These are phyloP conservation scores for Microtus californicus DNA, from an alignment of 2,797 vertebrate genomes.

Conservation along the genomic window DNA sequence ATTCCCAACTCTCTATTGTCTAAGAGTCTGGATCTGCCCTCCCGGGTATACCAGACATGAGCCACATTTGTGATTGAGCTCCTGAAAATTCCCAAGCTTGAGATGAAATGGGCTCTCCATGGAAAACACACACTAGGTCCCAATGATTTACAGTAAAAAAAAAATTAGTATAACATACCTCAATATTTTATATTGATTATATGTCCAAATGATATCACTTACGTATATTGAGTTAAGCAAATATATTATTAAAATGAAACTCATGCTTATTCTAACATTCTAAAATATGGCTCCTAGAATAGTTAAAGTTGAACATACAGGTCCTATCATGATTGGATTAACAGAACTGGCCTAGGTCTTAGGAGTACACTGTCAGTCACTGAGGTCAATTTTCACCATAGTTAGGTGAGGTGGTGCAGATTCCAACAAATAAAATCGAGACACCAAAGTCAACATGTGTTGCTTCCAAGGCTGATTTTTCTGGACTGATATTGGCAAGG, in stretches of 20 bases:
- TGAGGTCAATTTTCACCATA: not conserved
- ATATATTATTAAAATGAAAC: constrained; percentile 25
- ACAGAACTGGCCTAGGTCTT: not conserved
- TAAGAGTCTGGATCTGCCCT: not conserved
- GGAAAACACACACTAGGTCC: not conserved
- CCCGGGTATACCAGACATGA: not conserved
- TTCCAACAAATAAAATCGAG: not conserved
- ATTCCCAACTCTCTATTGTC: not conserved
- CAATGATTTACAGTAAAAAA: not conserved
- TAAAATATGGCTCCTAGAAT: not conserved
- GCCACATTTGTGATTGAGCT: not conserved
- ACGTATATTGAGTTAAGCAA: not conserved
- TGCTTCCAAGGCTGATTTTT: not conserved
- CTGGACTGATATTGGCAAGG: not conserved
- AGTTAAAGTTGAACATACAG: not conserved
- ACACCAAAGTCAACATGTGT: not conserved
- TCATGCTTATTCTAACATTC: not conserved
- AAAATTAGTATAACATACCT: not conserved
- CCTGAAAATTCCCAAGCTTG: not conserved
- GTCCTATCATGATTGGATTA: not conserved
- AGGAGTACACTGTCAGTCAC: not conserved
- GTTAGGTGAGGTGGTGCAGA: not conserved
- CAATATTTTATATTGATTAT: not conserved
- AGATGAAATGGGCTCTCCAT: not conserved
- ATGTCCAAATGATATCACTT: constrained; percentile 1